Evolutionary conservation across 2,888 invertebrate genomes (phyloP).

Genomic region (Drosophila paramelanica): DNA sequence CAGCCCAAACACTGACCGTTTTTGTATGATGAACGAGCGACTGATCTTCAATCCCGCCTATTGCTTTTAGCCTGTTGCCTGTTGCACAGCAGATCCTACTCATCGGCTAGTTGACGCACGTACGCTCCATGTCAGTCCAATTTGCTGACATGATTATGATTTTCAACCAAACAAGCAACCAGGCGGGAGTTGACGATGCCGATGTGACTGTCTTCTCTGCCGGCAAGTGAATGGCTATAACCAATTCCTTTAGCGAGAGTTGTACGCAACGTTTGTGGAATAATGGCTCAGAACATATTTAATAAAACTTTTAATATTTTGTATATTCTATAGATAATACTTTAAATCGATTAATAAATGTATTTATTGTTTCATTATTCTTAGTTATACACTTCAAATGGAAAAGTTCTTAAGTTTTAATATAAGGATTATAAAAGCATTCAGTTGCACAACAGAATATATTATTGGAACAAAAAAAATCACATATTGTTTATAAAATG

Average conservation of each 20-base stretch:
- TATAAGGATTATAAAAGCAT: no score
- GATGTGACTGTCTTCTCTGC: conserved; percentile 38
- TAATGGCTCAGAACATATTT: conserved; percentile 1
- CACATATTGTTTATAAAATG: no score
- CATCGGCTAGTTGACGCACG: conserved; percentile 78
- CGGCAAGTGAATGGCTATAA: conserved; percentile 58
- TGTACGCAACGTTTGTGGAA: conserved; percentile 26
- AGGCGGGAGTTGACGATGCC: conserved; percentile 57
- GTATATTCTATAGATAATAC: no score
- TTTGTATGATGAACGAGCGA: conserved; percentile 37
- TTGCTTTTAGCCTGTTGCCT: conserved; percentile 20
- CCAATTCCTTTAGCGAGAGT: conserved; percentile 50
- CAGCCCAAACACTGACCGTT: conserved; percentile 44
- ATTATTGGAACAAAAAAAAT: no score
- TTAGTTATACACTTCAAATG: no score
- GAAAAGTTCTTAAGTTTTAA: no score
- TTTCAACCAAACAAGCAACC: conserved; percentile 58
- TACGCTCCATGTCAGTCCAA: conserved; percentile 79
- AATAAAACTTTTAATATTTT: no score
- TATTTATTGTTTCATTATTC: not conserved
- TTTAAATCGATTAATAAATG: not conserved
- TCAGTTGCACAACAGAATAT: no score
- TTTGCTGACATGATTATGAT: conserved; percentile 81
- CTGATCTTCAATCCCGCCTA: conserved; percentile 60
- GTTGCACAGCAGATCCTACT: conserved; percentile 67